Percentiles rank a stretch among this genome's conserved stretches.
Evolutionary conservation across 1,140 invertebrate species (phyloP).

Genomic region (Heterodera carotae): DNA sequence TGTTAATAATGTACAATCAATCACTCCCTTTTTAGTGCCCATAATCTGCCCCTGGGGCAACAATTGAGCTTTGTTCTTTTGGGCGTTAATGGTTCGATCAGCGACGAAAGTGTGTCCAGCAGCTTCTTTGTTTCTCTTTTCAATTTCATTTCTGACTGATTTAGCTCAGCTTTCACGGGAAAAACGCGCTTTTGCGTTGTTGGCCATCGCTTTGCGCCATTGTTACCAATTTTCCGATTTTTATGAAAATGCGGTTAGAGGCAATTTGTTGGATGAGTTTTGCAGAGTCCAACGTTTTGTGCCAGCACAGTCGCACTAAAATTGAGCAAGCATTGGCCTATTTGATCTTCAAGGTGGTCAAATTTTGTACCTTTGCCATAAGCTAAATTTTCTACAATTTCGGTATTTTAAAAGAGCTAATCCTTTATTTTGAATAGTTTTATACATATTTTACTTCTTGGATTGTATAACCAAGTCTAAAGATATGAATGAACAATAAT

Average conservation of each 20-base stretch:
- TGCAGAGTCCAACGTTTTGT: not conserved
- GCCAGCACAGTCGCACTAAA: not conserved
- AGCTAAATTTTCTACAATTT: not conserved
- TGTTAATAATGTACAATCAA: not conserved
- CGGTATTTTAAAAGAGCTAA: no score
- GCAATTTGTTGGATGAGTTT: not conserved
- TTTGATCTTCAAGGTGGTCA: not conserved
- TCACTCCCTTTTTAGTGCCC: not conserved
- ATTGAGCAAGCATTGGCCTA: not conserved
- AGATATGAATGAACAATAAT: not conserved
- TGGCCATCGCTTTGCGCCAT: not conserved
- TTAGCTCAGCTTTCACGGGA: not conserved
- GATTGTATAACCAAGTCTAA: no score
- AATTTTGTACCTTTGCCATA: not conserved
- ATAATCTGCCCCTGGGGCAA: not conserved
- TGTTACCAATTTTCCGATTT: not conserved
- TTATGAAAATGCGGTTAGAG: not conserved
- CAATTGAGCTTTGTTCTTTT: not conserved
- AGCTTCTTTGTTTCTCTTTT: not conserved
- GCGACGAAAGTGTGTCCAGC: not conserved
- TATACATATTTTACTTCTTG: no score
- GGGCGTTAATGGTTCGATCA: not conserved
- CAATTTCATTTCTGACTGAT: not conserved
- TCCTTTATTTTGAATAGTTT: not conserved
- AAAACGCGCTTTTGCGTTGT: not conserved